Percentiles rank a stretch among this genome's conserved stretches.
Evolutionary conservation across 1,140 invertebrate species (phyloP).

Genomic region (Heliconius hewitsoni): DNA sequence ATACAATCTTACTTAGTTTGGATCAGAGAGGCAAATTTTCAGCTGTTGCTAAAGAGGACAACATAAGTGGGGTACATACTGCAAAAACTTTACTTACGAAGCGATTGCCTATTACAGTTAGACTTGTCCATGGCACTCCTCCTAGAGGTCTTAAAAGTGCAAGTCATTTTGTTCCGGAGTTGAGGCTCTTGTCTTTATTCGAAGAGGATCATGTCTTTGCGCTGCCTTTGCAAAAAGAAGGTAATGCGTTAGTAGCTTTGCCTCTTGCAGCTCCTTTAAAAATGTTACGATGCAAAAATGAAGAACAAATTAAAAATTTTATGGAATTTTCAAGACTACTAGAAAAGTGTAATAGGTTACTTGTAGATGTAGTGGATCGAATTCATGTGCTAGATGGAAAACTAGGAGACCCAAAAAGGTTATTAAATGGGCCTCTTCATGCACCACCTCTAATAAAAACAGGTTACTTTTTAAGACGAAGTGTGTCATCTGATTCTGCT

Average conservation of each 20-base stretch:
- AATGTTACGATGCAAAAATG: constrained; percentile 91
- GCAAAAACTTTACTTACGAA: constrained; percentile 92
- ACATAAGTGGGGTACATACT: constrained; percentile 95
- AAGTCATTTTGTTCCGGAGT: constrained; percentile 90
- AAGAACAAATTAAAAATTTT: constrained; percentile 89
- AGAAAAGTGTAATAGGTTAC: constrained; percentile 89
- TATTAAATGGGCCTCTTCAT: constrained; percentile 76
- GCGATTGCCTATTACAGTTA: constrained; percentile 93
- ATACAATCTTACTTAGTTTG: constrained; percentile 90
- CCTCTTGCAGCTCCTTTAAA: constrained; percentile 93
- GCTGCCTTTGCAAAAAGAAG: constrained; percentile 90
- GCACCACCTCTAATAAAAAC: constrained; percentile 81
- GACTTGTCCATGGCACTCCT: constrained; percentile 93
- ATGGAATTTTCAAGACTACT: constrained; percentile 91
- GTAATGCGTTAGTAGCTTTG: constrained; percentile 88
- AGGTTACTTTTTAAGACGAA: constrained; percentile 85
- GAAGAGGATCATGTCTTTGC: constrained; percentile 93
- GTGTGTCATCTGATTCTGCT: constrained; percentile 87
- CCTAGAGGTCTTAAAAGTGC: constrained; percentile 90
- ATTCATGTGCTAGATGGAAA: constrained; percentile 90
- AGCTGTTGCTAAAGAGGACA: constrained; percentile 93
- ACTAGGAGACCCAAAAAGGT: constrained; percentile 85
- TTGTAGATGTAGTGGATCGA: constrained; percentile 91
- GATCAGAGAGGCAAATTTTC: constrained; percentile 95
- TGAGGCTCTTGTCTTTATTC: constrained; percentile 91